These are phyloP conservation scores for Enteromius treurensis DNA, from an alignment of 2,797 vertebrate genomes.

Conservation along the genomic window DNA sequence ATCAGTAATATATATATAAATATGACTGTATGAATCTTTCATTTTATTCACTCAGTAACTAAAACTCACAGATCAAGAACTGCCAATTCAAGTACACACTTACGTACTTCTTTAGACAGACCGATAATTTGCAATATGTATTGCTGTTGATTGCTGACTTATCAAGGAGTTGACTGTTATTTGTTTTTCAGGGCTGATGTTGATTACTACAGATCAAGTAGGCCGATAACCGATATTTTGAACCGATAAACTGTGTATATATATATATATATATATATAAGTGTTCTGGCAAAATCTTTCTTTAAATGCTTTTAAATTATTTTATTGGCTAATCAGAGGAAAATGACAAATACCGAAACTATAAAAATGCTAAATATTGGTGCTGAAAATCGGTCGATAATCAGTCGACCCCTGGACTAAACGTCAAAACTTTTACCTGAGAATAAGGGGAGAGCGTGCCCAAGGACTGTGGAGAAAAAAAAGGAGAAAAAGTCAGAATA, in stretches of 20 bases:
- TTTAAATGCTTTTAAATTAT: neutral
- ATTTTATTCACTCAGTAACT: neutral
- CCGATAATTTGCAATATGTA: neutral
- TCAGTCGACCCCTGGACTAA: neutral
- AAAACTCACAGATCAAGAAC: neutral
- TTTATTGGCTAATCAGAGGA: neutral
- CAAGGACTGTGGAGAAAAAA: slow-evolving; percentile 80
- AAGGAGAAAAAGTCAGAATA: slow-evolving; percentile 30
- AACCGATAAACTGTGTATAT: neutral
- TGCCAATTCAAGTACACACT: neutral
- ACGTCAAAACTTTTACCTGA: slow-evolving; percentile 78
- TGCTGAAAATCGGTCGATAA: neutral
- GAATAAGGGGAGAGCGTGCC: slow-evolving; percentile 89
- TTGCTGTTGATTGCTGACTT: neutral
- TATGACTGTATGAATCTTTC: neutral
- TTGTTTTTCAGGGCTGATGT: neutral
- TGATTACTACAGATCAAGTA: neutral
- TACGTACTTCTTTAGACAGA: neutral
- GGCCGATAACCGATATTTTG: neutral
- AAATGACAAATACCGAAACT: neutral
- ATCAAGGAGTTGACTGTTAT: neutral
- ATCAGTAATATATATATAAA: neutral
- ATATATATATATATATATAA: too few species aligned
- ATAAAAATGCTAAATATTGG: neutral
- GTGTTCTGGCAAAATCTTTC: neutral